Evolutionary conservation across 2,797 vertebrate species (phyloP).

Genomic region (Scolopax rusticola): DNA sequence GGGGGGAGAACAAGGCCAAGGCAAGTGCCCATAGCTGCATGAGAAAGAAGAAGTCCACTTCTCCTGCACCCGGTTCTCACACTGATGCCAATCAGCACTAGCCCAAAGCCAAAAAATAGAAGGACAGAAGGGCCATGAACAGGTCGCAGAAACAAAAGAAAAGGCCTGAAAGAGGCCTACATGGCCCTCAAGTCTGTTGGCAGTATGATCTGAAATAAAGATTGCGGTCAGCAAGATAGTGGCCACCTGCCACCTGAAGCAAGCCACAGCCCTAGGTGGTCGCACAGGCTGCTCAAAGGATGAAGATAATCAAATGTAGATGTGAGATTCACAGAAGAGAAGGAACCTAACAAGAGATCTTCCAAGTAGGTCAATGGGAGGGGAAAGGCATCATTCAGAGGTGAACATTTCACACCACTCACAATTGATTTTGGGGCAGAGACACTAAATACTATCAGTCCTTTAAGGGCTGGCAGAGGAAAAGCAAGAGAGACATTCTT

Average conservation of each 20-base stretch:
- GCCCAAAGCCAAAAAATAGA: background rate
- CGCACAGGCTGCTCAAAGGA: background rate
- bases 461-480: background rate
- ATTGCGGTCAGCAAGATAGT: background rate
- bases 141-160: background rate
- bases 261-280: accelerated
- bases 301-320: background rate
- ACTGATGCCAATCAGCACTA: accelerated
- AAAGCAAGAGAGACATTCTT: background rate
- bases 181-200: background rate
- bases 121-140: background rate
- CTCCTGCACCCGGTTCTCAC: background rate
- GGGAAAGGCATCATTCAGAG: background rate
- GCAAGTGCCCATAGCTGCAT: accelerated
- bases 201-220: background rate
- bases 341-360: background rate
- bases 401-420: background rate
- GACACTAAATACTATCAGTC: accelerated
- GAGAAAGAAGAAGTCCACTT: background rate
- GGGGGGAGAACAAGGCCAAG: background rate
- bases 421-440: accelerated
- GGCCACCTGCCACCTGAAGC: background rate
- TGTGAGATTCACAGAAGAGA: background rate
- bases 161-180: background rate
- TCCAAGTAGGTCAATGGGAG: background rate